These are phyloP conservation scores for Bubalus kerabau DNA, from an alignment of 2,113 vertebrate species.

Conservation along the genomic window DNA sequence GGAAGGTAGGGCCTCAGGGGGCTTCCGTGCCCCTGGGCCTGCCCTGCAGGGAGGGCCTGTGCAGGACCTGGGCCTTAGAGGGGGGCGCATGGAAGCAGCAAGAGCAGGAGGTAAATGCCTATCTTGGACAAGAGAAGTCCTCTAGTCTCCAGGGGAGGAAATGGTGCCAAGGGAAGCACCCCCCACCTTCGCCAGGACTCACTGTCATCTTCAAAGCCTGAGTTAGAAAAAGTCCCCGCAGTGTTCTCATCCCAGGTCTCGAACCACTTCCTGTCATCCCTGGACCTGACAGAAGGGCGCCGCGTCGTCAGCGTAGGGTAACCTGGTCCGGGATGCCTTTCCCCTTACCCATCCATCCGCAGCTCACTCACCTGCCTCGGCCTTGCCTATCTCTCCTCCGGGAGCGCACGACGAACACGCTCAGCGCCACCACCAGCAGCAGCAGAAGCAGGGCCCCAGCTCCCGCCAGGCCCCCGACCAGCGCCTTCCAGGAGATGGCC, in stretches of 20 bases:
- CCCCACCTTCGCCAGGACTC: neutral
- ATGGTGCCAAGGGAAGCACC: neutral
- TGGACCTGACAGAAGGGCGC: neutral
- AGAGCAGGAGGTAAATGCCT: accelerated
- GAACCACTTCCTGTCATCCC: neutral
- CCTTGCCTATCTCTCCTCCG: accelerated
- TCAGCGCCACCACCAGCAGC: neutral
- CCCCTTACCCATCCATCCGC: neutral
- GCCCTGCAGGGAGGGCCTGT: neutral
- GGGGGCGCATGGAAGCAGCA: accelerated
- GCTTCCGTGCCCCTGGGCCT: neutral
- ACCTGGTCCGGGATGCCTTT: accelerated
- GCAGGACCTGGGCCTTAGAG: too few species aligned
- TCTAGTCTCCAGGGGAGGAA: neutral
- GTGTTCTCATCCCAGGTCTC: neutral
- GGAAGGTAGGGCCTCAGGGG: neutral
- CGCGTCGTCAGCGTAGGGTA: neutral
- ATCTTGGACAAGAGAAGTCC: neutral
- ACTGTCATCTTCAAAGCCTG: neutral
- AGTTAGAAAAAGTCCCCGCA: constrained; percentile 10
- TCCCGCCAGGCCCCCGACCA: neutral
- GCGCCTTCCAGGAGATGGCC: neutral
- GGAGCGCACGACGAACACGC: neutral
- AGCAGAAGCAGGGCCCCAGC: neutral
- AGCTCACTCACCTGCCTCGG: neutral